Evolutionary conservation across 1,140 invertebrate species (phyloP).

Genomic region (Neodiprion fabricii): DNA sequence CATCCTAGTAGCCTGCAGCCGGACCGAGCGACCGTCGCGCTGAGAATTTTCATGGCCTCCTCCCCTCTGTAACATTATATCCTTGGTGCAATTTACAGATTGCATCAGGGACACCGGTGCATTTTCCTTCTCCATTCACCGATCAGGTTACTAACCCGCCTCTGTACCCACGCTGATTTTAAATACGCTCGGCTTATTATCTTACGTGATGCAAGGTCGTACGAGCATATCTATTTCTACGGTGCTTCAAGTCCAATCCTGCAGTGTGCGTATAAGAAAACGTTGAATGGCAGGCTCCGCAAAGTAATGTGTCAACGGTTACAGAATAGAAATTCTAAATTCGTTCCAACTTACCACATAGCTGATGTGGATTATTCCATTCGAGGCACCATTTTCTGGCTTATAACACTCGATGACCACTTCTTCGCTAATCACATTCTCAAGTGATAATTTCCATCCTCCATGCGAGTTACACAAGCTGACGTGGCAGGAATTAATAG

Average conservation of each 20-base stretch:
- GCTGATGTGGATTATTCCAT: too few species aligned
- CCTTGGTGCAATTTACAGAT: constrained; percentile 7
- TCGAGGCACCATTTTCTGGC: too few species aligned
- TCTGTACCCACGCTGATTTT: background rate
- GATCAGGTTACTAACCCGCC: constrained; percentile 4
- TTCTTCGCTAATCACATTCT: background rate
- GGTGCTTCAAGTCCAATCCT: too few species aligned
- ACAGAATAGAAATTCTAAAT: too few species aligned
- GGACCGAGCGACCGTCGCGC: background rate
- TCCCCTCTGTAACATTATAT: background rate
- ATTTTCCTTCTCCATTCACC: constrained; percentile 2
- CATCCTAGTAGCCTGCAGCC: too few species aligned
- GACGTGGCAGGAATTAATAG: too few species aligned
- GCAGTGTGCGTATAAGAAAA: too few species aligned
- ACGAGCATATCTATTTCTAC: background rate
- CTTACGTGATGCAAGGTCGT: background rate
- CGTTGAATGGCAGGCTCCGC: too few species aligned
- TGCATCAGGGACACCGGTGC: background rate
- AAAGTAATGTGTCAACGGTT: too few species aligned
- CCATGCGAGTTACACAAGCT: background rate
- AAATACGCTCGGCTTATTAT: background rate
- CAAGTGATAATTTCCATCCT: background rate
- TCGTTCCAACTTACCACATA: too few species aligned
- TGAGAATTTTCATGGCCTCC: constrained; percentile 1
- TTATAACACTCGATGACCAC: background rate